These are phyloP conservation scores for Rhegmatorhina hoffmannsi DNA, from an alignment of 2,113 vertebrate genomes.

Conservation along the genomic window DNA sequence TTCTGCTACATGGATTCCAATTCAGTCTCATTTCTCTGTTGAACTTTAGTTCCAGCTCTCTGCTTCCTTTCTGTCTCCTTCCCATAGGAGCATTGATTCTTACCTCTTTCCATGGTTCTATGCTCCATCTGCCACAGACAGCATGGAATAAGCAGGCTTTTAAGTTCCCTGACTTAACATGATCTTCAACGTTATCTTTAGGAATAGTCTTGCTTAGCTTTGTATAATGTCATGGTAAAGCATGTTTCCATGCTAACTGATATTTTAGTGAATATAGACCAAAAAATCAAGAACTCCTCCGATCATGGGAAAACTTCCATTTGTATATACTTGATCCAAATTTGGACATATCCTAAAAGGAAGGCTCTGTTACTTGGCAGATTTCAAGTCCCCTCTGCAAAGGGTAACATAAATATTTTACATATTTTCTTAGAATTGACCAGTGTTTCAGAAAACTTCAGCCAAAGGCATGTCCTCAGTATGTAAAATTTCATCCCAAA, in stretches of 20 bases:
- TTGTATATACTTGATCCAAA: neutral
- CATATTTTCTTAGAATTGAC: neutral
- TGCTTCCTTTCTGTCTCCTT: neutral
- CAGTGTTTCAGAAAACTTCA: neutral
- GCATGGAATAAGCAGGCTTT: neutral
- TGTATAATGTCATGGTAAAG: neutral
- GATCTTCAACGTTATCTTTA: neutral
- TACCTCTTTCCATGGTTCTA: neutral
- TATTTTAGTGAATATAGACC: neutral
- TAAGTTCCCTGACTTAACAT: neutral
- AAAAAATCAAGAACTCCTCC: neutral
- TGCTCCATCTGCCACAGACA: neutral
- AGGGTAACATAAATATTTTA: neutral
- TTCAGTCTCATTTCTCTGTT: neutral
- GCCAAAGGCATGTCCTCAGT: neutral
- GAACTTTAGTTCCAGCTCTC: neutral
- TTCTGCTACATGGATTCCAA: neutral
- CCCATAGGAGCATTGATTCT: neutral
- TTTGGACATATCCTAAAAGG: neutral
- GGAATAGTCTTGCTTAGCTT: neutral
- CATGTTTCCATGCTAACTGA: neutral
- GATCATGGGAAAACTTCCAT: neutral
- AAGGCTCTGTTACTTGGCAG: neutral
- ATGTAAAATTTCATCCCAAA: neutral
- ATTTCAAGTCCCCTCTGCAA: neutral